Evolutionary conservation across 2,888 invertebrate species (phyloP), one percentile per base, ranked within the genome.

Genomic region (Steinernema hermaphroditum): DNA sequence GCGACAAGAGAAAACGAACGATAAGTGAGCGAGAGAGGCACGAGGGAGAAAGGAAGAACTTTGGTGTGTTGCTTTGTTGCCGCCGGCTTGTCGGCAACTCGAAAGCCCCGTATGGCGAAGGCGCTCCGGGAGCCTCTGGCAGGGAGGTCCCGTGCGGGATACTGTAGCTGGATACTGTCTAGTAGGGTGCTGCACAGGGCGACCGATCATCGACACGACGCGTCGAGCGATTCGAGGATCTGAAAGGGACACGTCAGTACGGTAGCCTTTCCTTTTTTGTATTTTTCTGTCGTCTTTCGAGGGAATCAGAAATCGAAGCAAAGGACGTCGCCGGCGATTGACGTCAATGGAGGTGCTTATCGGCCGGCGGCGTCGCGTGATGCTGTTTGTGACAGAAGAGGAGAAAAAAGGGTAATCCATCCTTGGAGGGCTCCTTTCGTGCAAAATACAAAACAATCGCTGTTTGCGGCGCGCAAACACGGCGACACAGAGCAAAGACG

Each of bases 101-200:
- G 54, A 54, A 54, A 54, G 54, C 54, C 54, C 54, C 54, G 54
- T 54, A 54, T 54, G 54, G 54, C 54, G 54, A 22, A 27, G 54
- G 16, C 46, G 46, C 46, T 46, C 54, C 6, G 49, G 19, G 19
- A 49, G 49, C 19, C 49, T 19, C 49, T 49, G 49, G 49, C 49
- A 19, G 54, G 12, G 27, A 54, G 54, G 22, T 27, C 27, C 24
- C 9, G 54, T 27, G 54, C 6, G 27, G 54, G 54, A 54, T 54
- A 54, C 54, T 54, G 54, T 54, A 54, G 54, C n/a, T 54, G 14
- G 54, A 54, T 54, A 27, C 54, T 54, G 54, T 54, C 37, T 37
- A 37, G 37, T n/a, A n/a, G n/a, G n/a, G n/a, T n/a, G n/a, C 6
- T 37, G 37, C 37, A 37, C 6, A 12, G 37, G 37, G 4, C 54